Conservation (phyloP, 2,113 vertebrate genomes). For the Perca schrenkii region DNA sequence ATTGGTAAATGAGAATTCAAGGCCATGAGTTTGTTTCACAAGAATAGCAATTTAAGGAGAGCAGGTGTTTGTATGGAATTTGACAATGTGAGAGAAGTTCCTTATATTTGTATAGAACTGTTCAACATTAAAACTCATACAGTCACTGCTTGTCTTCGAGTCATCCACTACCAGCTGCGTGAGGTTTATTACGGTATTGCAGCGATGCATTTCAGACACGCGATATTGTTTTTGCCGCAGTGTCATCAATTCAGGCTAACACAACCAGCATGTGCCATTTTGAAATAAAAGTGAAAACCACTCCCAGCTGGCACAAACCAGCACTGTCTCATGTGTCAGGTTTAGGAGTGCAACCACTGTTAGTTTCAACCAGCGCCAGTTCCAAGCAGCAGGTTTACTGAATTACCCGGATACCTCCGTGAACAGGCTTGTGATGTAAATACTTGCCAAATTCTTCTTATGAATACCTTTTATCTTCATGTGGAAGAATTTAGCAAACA, state of each 20-base stretch:
- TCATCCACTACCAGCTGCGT: not conserved
- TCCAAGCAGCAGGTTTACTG: slow-evolving; percentile 5
- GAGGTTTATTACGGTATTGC: not conserved
- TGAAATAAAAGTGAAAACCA: not conserved
- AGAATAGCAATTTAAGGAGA: not conserved
- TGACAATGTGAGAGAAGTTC: slow-evolving; percentile 42
- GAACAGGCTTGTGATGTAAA: not conserved
- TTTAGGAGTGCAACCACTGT: not conserved
- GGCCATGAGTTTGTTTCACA: not conserved
- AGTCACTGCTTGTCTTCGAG: slow-evolving; percentile 14
- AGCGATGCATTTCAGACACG: fast-evolving
- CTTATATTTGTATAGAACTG: slow-evolving; percentile 72
- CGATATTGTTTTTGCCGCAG: not conserved
- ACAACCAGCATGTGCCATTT: not conserved
- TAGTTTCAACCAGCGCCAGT: not conserved
- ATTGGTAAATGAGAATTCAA: not conserved
- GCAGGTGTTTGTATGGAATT: slow-evolving; percentile 30
- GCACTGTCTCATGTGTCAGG: not conserved
- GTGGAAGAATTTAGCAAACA: not conserved
- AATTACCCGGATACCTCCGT: not conserved
- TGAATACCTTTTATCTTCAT: slow-evolving; percentile 2
- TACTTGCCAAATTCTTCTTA: not conserved
- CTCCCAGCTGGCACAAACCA: not conserved
- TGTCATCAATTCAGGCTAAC: not conserved
- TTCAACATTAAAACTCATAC: slow-evolving; percentile 71